These are phyloP conservation scores for Rhagonycha fulva DNA, from an alignment of 2,888 invertebrate genomes.

Conservation along the genomic window DNA sequence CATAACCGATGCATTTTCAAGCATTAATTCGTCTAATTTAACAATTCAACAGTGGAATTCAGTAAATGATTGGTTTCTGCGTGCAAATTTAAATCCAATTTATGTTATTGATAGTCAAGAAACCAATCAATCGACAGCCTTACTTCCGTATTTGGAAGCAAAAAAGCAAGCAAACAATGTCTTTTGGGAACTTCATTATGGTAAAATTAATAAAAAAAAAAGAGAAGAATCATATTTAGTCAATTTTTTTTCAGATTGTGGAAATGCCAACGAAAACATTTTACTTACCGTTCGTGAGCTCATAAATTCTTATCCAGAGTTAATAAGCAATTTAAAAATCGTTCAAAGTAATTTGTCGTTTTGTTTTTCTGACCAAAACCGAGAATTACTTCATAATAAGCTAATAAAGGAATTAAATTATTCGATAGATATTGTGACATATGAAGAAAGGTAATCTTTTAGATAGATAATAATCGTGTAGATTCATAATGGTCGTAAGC, in stretches of 20 bases:
- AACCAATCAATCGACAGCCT: conserved; percentile 60
- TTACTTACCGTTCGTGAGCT: neutral
- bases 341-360: neutral
- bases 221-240: neutral
- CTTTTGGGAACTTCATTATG: conserved; percentile 76
- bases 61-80: conserved; percentile 59
- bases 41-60: conserved; percentile 49
- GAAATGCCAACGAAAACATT: neutral
- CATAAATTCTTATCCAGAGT: neutral
- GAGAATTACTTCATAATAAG: neutral
- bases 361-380: neutral
- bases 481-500: neutral
- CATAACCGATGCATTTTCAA: conserved; percentile 61
- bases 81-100: conserved; percentile 67
- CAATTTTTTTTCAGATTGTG: neutral
- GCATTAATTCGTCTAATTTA: conserved; percentile 34
- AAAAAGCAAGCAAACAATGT: conserved; percentile 67
- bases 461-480: too few species aligned
- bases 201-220: conserved; percentile 53
- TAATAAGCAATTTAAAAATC: neutral
- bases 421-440: neutral
- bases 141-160: conserved; percentile 68
- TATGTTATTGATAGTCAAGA: conserved; percentile 68
- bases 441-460: neutral
- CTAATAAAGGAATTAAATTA: neutral